Base-by-base conservation (phyloP, 2,888 invertebrate species). In the Odontocerum albicorne region DNA sequence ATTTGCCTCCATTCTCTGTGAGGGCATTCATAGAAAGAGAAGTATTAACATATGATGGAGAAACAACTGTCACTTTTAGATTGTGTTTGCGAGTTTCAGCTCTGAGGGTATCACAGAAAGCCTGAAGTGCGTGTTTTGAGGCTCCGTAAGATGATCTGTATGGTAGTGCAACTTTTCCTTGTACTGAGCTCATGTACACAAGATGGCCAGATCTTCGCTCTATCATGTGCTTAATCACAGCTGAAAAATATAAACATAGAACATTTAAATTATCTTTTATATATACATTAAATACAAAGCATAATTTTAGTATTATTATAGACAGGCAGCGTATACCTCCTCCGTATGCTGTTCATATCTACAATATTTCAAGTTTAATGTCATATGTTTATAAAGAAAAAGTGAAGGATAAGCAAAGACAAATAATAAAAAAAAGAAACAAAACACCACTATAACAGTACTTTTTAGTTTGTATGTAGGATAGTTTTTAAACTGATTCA, bases 111-210 rank as follows among this genome's bases (percentile, higher is more conserved):
- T 99, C 98, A 61, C 88, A 88, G 76, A 96, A 96, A 10, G 96
- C 96, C 77, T 97, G 93, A 51, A 95, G 65, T 1, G 96, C 96
- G 79, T 96, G 96, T 71, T 97, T 97, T 0, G 96, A 92, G 13
- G 96, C 95, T 49, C 88, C 83, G 77, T 97, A 94, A 0, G 92
- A 87, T 32, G 92, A 89, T 52, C 93, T 85, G 62, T 87, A 86
- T 2, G 98, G 97, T 65, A 97, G 81, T 2, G 93, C 89, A 61
- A 98, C 84, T 66, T 90, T 85, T 12, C 96, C 96, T 75, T 98
- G 97, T 0, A 98, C 82, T 63, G 96, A 96, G 72, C 95, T 93
- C 16, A 97, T 80, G 65, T 88, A 90, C 32, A 96, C 88, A 64
- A 97, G 85, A 65, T 90, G 88, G 0, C 96, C 96, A 62, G 76